Conservation (phyloP, 2,113 vertebrate species). For the Litocranius walleri region DNA sequence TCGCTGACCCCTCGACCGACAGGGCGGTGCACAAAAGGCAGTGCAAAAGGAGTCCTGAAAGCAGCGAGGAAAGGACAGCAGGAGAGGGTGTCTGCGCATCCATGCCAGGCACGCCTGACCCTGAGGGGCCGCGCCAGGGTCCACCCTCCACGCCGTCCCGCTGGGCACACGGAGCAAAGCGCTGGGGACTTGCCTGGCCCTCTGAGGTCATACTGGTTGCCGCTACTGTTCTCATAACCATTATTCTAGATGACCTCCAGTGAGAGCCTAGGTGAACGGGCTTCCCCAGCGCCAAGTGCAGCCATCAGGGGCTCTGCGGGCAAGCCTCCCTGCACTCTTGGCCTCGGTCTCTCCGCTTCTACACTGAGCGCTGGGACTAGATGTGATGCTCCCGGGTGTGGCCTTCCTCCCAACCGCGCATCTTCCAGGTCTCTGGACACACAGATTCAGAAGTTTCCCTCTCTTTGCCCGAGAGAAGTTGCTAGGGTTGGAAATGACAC, state of each 20-base stretch:
- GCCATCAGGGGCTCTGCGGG: neutral
- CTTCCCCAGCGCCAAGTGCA: neutral
- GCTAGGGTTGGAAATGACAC: slow-evolving; percentile 25
- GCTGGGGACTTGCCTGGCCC: neutral
- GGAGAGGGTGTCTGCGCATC: neutral
- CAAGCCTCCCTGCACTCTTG: neutral
- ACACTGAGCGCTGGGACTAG: neutral
- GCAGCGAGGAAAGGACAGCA: neutral
- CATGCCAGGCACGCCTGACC: neutral
- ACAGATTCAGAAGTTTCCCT: neutral
- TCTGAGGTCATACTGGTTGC: neutral
- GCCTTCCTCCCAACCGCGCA: neutral
- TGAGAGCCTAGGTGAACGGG: too few species aligned
- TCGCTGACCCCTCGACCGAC: accelerated
- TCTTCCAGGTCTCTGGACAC: neutral
- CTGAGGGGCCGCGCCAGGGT: neutral
- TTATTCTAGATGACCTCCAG: neutral
- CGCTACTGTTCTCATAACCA: neutral
- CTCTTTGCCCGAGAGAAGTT: neutral
- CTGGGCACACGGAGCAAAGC: neutral
- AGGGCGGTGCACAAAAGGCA: neutral
- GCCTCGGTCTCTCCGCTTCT: neutral
- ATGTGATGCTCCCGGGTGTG: neutral
- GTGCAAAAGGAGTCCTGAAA: neutral
- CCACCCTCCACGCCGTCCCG: neutral